Percentiles rank a stretch among this genome's conserved stretches.
These are phyloP conservation scores for Brachyistius frenatus DNA, from an alignment of 2,113 vertebrate genomes.

Conservation along the genomic window DNA sequence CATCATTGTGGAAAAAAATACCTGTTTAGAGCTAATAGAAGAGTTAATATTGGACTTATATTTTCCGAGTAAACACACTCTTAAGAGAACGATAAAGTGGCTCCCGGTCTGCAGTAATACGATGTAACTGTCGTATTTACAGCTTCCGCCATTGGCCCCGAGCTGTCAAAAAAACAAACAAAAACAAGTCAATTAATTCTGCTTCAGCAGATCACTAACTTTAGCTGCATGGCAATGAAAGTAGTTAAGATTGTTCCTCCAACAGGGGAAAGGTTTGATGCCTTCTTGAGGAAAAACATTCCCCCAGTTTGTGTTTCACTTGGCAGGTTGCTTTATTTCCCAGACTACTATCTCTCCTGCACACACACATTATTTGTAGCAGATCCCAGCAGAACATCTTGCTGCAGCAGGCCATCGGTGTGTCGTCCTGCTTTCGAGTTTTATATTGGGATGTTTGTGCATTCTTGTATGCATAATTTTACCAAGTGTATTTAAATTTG, in stretches of 20 bases:
- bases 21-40: not conserved
- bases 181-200: not conserved
- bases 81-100: not conserved
- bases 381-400: too few relatives aligned
- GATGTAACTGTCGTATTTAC: not conserved
- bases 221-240: too few relatives aligned
- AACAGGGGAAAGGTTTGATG: too few relatives aligned
- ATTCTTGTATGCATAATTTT: not conserved
- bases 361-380: not conserved
- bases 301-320: not conserved
- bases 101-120: not conserved
- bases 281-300: not conserved
- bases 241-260: too few relatives aligned
- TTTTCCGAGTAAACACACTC: not conserved
- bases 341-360: not conserved
- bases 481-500: too few relatives aligned
- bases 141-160: not conserved
- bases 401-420: too few relatives aligned
- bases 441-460: not conserved
- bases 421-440: not conserved
- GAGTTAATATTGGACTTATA: not conserved
- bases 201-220: too few relatives aligned
- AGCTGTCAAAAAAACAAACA: too few relatives aligned
- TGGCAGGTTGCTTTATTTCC: conserved; percentile 1
- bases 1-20: not conserved